phyloP scores from a whole-genome alignment of 2,113 vertebrate species.

The Danionella cerebrum region DNA sequence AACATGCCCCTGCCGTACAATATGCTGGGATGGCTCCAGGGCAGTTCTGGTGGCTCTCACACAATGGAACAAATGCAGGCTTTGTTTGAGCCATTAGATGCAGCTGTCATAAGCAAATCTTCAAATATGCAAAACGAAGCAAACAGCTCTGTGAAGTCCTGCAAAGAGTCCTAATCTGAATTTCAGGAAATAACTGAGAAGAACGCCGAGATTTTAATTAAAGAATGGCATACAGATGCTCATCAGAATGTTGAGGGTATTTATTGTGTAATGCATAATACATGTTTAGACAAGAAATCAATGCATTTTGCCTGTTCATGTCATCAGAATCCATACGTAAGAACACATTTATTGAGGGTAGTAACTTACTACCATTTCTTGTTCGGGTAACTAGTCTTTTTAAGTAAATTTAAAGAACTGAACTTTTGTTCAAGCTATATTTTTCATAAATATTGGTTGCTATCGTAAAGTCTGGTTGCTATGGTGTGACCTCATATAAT shows the following conservation, averaged over 20 bases:
- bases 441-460: no score
- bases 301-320: background rate
- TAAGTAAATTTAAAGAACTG: no score
- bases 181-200: constrained; percentile 24
- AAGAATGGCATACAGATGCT: constrained; percentile 29
- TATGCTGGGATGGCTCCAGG: constrained; percentile 21
- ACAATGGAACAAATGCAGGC: constrained; percentile 39
- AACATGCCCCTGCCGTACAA: constrained; percentile 38
- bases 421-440: no score
- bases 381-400: no score
- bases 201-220: constrained; percentile 20
- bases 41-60: constrained; percentile 27
- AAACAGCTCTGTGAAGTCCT: constrained; percentile 5
- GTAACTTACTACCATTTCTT: no score
- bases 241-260: background rate
- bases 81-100: constrained; percentile 35
- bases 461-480: no score
- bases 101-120: constrained; percentile 31
- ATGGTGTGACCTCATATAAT: no score
- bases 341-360: no score
- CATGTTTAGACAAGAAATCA: no score
- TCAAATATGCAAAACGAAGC: constrained; percentile 25
- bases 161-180: constrained; percentile 22
- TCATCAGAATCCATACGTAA: no score
- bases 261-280: no score